Evolutionary conservation across 2,797 vertebrate species (phyloP).

Genomic region (Malacoraja senta): DNA sequence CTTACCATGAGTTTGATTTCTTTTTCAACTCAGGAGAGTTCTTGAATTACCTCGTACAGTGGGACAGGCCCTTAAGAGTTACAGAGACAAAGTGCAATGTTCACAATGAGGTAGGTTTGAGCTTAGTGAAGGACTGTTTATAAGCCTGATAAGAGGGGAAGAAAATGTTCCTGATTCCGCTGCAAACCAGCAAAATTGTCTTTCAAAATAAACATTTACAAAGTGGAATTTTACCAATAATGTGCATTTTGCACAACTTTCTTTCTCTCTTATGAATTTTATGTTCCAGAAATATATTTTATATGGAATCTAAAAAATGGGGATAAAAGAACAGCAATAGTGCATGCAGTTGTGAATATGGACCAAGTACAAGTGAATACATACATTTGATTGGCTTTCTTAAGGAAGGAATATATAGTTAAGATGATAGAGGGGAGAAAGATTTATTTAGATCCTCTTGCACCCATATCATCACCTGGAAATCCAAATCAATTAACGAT

Average conservation of each 20-base stretch:
- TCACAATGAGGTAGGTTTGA: too few relatives aligned
- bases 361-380: not conserved
- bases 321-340: not conserved
- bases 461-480: not conserved
- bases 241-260: not conserved
- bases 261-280: not conserved
- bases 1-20: too few relatives aligned
- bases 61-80: too few relatives aligned
- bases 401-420: not conserved
- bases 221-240: not conserved
- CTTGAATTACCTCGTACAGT: too few relatives aligned
- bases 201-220: not conserved
- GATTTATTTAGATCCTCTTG: not conserved
- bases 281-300: not conserved
- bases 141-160: too few relatives aligned
- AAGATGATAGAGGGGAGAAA: not conserved
- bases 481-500: not conserved
- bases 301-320: not conserved
- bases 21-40: too few relatives aligned
- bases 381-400: not conserved
- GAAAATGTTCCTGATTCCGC: too few relatives aligned
- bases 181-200: not conserved
- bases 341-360: not conserved
- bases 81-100: too few relatives aligned
- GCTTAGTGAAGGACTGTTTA: too few relatives aligned